Conservation (phyloP, 1,140 invertebrate species). For the Drosophila malerkotliana region DNA sequence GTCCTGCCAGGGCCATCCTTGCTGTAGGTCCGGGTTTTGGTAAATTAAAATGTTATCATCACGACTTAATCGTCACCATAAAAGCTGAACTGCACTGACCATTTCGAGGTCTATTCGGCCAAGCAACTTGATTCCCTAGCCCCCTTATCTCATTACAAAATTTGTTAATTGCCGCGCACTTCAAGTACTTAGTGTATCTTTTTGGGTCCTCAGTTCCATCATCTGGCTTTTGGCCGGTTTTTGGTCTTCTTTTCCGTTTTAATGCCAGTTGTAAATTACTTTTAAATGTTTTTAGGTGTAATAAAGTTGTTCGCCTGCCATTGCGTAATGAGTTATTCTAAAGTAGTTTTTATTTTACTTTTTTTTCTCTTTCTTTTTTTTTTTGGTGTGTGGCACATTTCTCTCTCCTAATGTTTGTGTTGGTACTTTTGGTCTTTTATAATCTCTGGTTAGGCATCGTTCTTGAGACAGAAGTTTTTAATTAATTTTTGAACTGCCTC, state of each 20-base stretch:
- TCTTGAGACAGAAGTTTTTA: constrained; percentile 59
- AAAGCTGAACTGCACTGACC: constrained; percentile 61
- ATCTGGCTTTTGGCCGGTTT: constrained; percentile 39
- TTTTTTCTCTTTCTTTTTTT: constrained; percentile 14
- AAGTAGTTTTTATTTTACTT: constrained; percentile 44
- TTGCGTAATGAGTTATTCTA: constrained; percentile 76
- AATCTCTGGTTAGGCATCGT: constrained; percentile 48
- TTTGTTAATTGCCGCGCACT: constrained; percentile 81
- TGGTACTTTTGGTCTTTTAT: constrained; percentile 30
- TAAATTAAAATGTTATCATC: constrained; percentile 80
- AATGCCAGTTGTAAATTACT: constrained; percentile 76
- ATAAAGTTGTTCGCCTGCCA: constrained; percentile 73
- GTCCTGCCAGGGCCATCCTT: constrained; percentile 51
- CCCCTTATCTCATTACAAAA: constrained; percentile 66
- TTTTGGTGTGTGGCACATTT: constrained; percentile 48
- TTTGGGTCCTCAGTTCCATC: constrained; percentile 52
- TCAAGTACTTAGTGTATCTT: constrained; percentile 77
- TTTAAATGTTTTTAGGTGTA: constrained; percentile 75
- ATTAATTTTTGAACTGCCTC: constrained; percentile 56
- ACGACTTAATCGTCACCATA: constrained; percentile 76
- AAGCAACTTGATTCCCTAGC: constrained; percentile 55
- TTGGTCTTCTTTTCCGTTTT: constrained; percentile 40
- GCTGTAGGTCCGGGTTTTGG: constrained; percentile 57
- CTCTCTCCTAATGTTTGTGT: constrained; percentile 2
- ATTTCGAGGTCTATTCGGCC: constrained; percentile 5